These are phyloP conservation scores for Eclectus roratus DNA, from an alignment of 2,113 vertebrate species.

Conservation along the genomic window DNA sequence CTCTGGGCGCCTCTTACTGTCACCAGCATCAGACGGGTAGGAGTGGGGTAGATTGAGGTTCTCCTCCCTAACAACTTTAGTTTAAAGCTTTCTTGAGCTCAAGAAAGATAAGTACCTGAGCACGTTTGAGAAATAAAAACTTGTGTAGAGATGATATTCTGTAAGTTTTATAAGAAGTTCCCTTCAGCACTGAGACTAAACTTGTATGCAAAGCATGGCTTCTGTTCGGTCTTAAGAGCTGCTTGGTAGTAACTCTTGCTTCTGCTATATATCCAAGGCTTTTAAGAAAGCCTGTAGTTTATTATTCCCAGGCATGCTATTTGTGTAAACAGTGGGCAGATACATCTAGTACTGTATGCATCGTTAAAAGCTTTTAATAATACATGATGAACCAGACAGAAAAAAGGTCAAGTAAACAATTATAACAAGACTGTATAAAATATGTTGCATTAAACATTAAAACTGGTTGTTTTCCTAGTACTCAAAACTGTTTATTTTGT, in stretches of 20 bases:
- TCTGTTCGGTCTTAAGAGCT: not conserved
- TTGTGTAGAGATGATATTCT: not conserved
- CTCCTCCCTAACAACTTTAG: not conserved
- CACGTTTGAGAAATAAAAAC: not conserved
- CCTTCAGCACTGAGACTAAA: not conserved
- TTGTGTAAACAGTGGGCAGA: constrained; percentile 25
- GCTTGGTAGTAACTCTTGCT: not conserved
- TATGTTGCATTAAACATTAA: constrained; percentile 17
- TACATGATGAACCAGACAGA: not conserved
- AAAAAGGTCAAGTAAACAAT: constrained; percentile 49
- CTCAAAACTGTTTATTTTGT: not conserved
- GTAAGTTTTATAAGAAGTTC: not conserved
- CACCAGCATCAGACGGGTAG: not conserved
- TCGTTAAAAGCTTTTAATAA: constrained; percentile 58
- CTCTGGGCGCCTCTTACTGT: not conserved
- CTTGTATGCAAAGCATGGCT: not conserved
- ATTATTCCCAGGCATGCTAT: constrained; percentile 16
- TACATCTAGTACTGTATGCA: not conserved
- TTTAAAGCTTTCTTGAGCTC: not conserved
- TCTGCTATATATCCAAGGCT: not conserved
- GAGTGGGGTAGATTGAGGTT: not conserved
- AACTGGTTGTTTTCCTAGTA: not conserved
- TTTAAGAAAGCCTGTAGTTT: not conserved
- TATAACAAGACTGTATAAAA: not conserved
- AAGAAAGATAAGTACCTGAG: not conserved